These are phyloP conservation scores for Zaprionus inermis DNA, from an alignment of 1,140 invertebrate species.

Conservation along the genomic window DNA sequence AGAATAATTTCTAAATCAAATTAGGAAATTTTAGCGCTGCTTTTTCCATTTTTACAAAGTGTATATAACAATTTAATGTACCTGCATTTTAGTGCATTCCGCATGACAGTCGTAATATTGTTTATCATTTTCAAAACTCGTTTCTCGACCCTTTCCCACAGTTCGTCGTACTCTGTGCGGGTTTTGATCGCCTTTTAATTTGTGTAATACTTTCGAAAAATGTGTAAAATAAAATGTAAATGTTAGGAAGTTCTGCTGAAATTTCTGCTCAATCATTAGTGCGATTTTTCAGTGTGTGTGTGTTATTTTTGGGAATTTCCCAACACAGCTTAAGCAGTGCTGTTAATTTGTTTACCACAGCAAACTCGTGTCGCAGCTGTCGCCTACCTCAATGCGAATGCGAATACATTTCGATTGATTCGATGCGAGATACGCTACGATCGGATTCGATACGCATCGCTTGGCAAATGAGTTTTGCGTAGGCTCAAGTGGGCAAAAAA, in stretches of 20 bases:
- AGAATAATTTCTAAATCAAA: too few relatives aligned
- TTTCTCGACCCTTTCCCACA: slow-evolving; percentile 7
- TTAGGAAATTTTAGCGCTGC: background rate
- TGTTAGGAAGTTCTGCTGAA: slow-evolving; percentile 11
- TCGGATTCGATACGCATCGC: slow-evolving; percentile 13
- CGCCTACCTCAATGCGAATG: slow-evolving; percentile 27
- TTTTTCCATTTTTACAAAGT: background rate
- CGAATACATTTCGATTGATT: slow-evolving; percentile 13
- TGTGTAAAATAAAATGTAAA: slow-evolving; percentile 1
- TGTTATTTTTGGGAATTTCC: slow-evolving; percentile 11
- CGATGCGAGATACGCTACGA: background rate
- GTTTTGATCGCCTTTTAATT: background rate
- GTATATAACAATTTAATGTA: background rate
- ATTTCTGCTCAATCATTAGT: slow-evolving; percentile 16
- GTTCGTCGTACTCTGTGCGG: slow-evolving; percentile 30
- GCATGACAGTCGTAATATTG: background rate
- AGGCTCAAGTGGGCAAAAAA: slow-evolving; percentile 47
- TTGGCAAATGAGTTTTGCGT: slow-evolving; percentile 45
- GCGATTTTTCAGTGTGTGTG: background rate
- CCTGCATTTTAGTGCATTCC: background rate
- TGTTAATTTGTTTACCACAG: slow-evolving; percentile 17
- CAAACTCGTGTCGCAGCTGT: slow-evolving; percentile 16
- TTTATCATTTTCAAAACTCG: slow-evolving; percentile 21
- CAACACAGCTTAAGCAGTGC: background rate
- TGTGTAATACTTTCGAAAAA: slow-evolving; percentile 21